phyloP scores from a whole-genome alignment of 1,140 invertebrate species.

The Leptopilina boulardi region DNA sequence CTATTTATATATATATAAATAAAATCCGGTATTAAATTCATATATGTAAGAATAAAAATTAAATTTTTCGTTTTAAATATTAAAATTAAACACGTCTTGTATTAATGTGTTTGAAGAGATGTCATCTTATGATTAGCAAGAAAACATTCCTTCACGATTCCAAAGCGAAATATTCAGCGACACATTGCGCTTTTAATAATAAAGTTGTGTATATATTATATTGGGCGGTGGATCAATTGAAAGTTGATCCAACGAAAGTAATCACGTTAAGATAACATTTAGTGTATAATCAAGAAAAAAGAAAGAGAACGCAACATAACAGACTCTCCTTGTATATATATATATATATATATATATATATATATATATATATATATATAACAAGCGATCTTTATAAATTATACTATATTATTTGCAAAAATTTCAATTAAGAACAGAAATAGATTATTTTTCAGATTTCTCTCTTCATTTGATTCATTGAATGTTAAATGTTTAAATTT shows the following conservation, averaged over 20 bases:
- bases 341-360: too few relatives aligned
- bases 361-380: too few relatives aligned
- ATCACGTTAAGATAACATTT: slow-evolving; percentile 29
- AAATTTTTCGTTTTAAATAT: too few relatives aligned
- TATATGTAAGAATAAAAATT: too few relatives aligned
- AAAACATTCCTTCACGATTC: not conserved
- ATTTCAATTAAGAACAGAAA: not conserved
- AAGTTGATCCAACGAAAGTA: slow-evolving; percentile 1
- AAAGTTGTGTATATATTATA: slow-evolving; percentile 10
- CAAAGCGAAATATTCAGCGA: not conserved
- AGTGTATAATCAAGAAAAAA: slow-evolving; percentile 1
- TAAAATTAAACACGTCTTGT: not conserved
- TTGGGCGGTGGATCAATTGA: slow-evolving; percentile 17
- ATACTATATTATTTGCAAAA: too few relatives aligned
- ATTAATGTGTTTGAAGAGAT: not conserved
- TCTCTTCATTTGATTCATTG: too few relatives aligned
- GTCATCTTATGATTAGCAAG: not conserved
- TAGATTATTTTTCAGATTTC: not conserved
- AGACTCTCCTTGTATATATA: not conserved
- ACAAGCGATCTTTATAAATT: not conserved
- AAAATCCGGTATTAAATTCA: too few relatives aligned
- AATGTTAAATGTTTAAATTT: too few relatives aligned
- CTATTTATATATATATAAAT: not conserved
- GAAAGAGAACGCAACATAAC: not conserved
- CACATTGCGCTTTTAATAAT: not conserved